Percentiles rank a stretch among this genome's conserved stretches.
phyloP scores from a whole-genome alignment of 2,797 vertebrate genomes.

The Bovichtus variegatus region DNA sequence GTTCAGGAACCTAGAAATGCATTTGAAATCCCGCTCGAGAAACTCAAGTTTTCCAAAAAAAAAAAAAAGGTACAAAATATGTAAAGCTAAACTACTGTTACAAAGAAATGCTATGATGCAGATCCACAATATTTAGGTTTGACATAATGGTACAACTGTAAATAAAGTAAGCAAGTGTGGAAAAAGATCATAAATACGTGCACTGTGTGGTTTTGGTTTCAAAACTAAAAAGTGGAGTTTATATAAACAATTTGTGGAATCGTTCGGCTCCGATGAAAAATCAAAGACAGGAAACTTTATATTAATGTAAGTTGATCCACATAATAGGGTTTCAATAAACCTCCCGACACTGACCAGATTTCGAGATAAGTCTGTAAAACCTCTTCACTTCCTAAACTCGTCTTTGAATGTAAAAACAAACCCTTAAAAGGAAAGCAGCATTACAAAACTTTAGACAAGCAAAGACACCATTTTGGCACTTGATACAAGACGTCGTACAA shows the following conservation, averaged over 20 bases:
- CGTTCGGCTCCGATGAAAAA: constrained; percentile 17
- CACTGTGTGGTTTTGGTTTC: not conserved
- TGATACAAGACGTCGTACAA: not conserved
- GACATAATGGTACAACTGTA: not conserved
- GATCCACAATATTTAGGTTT: not conserved
- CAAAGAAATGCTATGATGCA: not conserved
- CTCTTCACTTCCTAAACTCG: constrained; percentile 59
- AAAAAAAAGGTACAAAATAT: not conserved
- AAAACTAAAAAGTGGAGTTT: not conserved
- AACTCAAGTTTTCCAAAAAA: not conserved
- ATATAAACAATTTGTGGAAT: constrained; percentile 8
- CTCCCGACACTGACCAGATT: constrained; percentile 54
- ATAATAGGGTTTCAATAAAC: constrained; percentile 42
- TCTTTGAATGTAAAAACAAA: constrained; percentile 57
- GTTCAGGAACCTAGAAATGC: not conserved
- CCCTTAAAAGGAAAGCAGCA: constrained; percentile 59
- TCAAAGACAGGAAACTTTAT: constrained; percentile 25
- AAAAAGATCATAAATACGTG: not conserved
- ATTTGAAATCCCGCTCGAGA: not conserved
- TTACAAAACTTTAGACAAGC: constrained; percentile 36
- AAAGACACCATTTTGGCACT: constrained; percentile 42
- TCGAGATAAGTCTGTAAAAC: constrained; percentile 54
- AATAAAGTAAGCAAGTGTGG: not conserved
- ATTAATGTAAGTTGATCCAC: constrained; percentile 5
- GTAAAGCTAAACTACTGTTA: not conserved